phyloP scores from a whole-genome alignment of 2,888 invertebrate genomes.

The Stomorhina lunata region DNA sequence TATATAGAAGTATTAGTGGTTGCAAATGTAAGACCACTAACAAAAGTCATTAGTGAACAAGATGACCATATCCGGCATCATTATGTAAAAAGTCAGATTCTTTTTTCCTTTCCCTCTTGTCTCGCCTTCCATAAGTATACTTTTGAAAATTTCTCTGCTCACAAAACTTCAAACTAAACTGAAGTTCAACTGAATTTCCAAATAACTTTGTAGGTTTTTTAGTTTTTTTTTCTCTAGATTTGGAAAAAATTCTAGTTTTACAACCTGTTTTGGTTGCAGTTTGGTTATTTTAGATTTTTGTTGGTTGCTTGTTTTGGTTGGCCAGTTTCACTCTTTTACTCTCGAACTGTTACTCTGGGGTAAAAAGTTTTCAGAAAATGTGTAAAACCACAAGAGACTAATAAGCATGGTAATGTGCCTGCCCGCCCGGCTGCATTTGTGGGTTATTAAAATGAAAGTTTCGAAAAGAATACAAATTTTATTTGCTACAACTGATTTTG shows the following conservation, averaged over 20 bases:
- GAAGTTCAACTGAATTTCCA: constrained; percentile 61
- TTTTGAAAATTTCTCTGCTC: constrained; percentile 20
- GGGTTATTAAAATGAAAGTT: constrained; percentile 48
- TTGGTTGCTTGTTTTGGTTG: constrained; percentile 39
- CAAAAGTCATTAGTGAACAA: constrained; percentile 66
- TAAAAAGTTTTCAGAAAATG: constrained; percentile 53
- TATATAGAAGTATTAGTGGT: constrained; percentile 58
- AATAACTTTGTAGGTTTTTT: constrained; percentile 42
- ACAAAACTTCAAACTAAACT: constrained; percentile 30
- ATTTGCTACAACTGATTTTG: constrained; percentile 59
- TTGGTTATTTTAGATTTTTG: constrained; percentile 49
- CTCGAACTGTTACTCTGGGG: neutral
- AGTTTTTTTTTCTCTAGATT: constrained; percentile 31
- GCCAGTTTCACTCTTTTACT: constrained; percentile 10
- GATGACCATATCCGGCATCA: constrained; percentile 66
- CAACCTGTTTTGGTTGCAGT: constrained; percentile 64
- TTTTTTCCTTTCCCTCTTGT: neutral
- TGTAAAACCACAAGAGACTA: constrained; percentile 61
- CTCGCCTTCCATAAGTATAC: constrained; percentile 31
- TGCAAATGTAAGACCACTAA: constrained; percentile 59
- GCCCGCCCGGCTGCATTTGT: constrained; percentile 32
- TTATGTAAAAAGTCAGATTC: constrained; percentile 63
- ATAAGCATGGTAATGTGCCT: constrained; percentile 58
- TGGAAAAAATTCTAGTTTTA: constrained; percentile 50
- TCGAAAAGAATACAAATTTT: constrained; percentile 52